phyloP scores from a whole-genome alignment of 2,888 invertebrate genomes.

The Limnephilus auricula region DNA sequence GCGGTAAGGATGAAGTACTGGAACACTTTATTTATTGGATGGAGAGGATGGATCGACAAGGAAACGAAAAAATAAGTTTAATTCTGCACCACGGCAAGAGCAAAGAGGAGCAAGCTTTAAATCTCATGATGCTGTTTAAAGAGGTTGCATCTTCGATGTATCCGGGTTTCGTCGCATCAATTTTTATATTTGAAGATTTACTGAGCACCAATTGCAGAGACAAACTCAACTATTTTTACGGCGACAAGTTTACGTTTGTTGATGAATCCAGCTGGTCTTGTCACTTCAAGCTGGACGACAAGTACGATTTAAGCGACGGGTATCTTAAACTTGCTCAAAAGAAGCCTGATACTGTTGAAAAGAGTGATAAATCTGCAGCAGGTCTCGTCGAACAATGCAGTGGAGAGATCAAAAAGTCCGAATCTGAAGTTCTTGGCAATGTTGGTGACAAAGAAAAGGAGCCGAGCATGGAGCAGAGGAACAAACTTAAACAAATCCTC shows the following conservation, averaged over 20 bases:
- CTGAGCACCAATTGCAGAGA: neutral
- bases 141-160: neutral
- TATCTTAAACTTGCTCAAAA: neutral
- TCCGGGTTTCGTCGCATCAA: slow-evolving; percentile 10
- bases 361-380: neutral
- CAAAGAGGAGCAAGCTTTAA: neutral
- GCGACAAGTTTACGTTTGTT: neutral
- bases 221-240: neutral
- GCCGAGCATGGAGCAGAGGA: neutral
- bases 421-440: neutral
- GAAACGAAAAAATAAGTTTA: neutral
- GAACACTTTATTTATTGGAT: neutral
- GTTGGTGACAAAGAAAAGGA: neutral
- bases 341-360: neutral
- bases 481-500: neutral
- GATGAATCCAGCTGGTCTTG: neutral
- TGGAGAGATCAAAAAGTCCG: neutral
- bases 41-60: neutral
- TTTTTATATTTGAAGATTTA: slow-evolving; percentile 26
- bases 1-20: neutral
- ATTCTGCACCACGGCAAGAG: neutral
- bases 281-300: slow-evolving; percentile 18
- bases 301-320: neutral
- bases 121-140: neutral
- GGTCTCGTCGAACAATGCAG: neutral